A percentile compares a stretch with the other conserved stretches of the same genome.
Evolutionary conservation across 2,797 vertebrate species (phyloP).

Genomic region (Labroides dimidiatus): DNA sequence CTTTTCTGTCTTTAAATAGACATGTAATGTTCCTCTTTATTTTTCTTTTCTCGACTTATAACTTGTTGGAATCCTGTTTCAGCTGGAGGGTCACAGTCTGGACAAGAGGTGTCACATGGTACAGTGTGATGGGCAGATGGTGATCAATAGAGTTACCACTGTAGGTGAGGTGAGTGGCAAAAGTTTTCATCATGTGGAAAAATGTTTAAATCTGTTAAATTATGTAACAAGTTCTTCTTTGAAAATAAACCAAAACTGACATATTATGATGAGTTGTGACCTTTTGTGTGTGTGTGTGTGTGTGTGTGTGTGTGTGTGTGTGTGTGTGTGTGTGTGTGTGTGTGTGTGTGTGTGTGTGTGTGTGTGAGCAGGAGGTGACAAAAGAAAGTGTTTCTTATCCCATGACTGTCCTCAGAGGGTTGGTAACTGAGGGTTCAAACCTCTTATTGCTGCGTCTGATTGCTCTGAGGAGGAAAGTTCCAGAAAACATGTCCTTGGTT

Average conservation of each 20-base stretch:
- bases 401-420: constrained; percentile 74
- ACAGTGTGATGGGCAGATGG: constrained; percentile 77
- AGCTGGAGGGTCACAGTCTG: constrained; percentile 83
- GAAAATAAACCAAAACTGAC: not conserved
- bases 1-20: too few species aligned
- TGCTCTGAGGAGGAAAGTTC: constrained; percentile 77
- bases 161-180: constrained; percentile 86
- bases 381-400: constrained; percentile 69
- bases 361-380: constrained; percentile 72
- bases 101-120: constrained; percentile 84
- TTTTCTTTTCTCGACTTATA: not conserved
- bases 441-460: constrained; percentile 90
- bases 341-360: not conserved
- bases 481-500: constrained; percentile 84
- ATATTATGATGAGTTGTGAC: not conserved
- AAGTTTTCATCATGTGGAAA: not conserved
- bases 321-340: too few species aligned
- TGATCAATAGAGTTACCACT: constrained; percentile 79
- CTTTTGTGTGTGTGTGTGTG: constrained; percentile 19
- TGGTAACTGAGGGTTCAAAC: constrained; percentile 89
- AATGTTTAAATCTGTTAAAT: not conserved
- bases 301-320: constrained; percentile 1
- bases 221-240: not conserved
- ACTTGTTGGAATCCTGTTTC: constrained; percentile 4
- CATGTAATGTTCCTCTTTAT: too few species aligned